Evolutionary conservation across 2,797 vertebrate species (phyloP), one percentile per base, ranked within the genome.

Genomic region (Erethizon dorsatum): DNA sequence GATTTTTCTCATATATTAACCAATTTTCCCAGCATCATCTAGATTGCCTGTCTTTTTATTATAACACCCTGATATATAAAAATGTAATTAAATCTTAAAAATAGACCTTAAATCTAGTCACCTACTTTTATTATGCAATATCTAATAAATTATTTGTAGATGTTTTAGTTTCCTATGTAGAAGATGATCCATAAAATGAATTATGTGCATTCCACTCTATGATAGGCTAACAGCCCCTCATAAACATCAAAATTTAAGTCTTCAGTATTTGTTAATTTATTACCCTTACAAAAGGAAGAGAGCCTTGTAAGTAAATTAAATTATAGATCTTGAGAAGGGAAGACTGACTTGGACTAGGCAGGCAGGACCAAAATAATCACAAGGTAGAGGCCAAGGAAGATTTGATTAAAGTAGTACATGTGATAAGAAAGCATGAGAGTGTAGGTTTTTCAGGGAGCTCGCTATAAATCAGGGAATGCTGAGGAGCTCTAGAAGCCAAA

Each of bases 1-100:
- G 14, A 14, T 26, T 56, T 92, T 26, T 22, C 18, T 77, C 33
- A 50, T 24, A 7, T 75, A 12, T 83, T 63, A 63, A 52, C 6
- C 54, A 63, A 0, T 82, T 61, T 3, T 56, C 28, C 47, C 26
- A 75, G 28, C 3, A 77, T 63, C 47, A 56, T 54, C 15, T 28
- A 18, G 5, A 11, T 57, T 78, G 15, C n/a, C 14, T 77, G 17
- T 41, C 18, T 83, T 83, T 71, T 78, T 63, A 20, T 83, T 91
- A 78, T 33, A 67, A 31, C 67, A 22, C 24, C 41, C 11, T 56
- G 59, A 69, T n/a, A 56, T 56, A 13, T 71, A 69, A 87, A 87
- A 86, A 77, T 37, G 3, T 63, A 91, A 57, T 50, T 67, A 12
- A n/a, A 67, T 90, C 65, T 69, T 71, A 54, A 91, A 82, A 12